Base-by-base conservation (phyloP, 2,888 invertebrate species). In the Hypsopygia costalis region DNA sequence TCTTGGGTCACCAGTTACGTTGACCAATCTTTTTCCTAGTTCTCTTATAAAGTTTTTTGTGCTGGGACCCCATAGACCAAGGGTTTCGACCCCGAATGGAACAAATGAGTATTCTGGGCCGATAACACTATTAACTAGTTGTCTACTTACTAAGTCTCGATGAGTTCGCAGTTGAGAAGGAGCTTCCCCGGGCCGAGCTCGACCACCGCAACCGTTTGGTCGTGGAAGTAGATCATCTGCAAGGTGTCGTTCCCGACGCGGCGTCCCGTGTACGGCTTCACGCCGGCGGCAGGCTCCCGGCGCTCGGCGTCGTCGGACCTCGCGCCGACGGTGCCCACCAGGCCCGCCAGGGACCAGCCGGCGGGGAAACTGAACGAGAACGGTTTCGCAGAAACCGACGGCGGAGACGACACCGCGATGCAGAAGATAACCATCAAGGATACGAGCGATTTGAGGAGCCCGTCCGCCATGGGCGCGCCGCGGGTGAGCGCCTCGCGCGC, bases 91-190 rank as follows among this genome's bases (percentile, higher is more conserved):
- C n/a, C n/a, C n/a, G n/a, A n/a, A n/a, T n/a, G n/a, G n/a, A n/a
- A n/a, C n/a, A n/a, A n/a, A n/a, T n/a, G n/a, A n/a, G n/a, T n/a
- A n/a, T n/a, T n/a, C n/a, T n/a, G n/a, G n/a, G n/a, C n/a, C n/a
- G n/a, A n/a, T n/a, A n/a, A n/a, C n/a, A n/a, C n/a, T n/a, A n/a
- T n/a, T n/a, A n/a, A n/a, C n/a, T 22, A 10, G 20, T 10, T 22
- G 16, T 21, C 16, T 29, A 94, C 96, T 95, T 81, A 97, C 96
- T 93, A 93, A 54, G 95, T 94, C 90, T 97, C 96, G 66, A 96
- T 93, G 58, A 97, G 90, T 73, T 95, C 94, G 72, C 96, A 96
- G 66, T 93, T 93, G 36, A 93, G 89, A 44, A 95, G 85, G 58
- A 93, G 80, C 69, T 94, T 94, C 46, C 91, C 91, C 4, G 91